phyloP scores from a whole-genome alignment of 2,888 invertebrate species.

The Hypercompe scribonia region DNA sequence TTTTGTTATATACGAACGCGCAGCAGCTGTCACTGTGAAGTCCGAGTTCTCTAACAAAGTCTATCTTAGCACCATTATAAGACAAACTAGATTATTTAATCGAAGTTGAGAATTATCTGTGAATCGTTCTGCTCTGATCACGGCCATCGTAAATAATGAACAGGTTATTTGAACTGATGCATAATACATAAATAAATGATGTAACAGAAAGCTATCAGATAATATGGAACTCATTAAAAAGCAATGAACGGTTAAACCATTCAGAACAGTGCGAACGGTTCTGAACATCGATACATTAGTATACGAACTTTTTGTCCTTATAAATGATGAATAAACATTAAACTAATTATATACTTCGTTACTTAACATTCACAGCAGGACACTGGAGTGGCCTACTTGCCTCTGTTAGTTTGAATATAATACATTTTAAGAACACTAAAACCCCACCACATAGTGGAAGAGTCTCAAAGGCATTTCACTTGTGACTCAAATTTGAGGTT shows the following conservation, averaged over 20 bases:
- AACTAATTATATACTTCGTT: no score
- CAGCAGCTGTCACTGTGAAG: no score
- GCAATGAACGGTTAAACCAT: background rate
- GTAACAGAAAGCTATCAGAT: background rate
- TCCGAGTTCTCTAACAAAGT: background rate
- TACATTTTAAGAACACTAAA: background rate
- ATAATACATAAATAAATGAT: background rate
- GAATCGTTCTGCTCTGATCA: background rate
- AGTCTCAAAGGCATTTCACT: no score
- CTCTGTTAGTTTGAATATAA: background rate
- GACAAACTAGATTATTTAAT: no score
- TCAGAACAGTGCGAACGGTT: background rate
- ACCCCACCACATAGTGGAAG: no score
- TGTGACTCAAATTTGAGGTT: no score
- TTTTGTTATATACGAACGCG: no score
- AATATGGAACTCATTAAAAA: constrained; percentile 1
- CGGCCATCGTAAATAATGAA: background rate
- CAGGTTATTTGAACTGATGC: background rate
- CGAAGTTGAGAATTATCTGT: background rate
- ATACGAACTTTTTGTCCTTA: background rate
- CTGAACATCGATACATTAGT: background rate
- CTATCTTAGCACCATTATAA: no score
- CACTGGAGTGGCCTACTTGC: background rate
- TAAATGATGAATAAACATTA: background rate
- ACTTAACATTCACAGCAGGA: no score